A percentile compares a stretch with the other conserved stretches of the same genome.
These are phyloP conservation scores for Fragum sueziense DNA, from an alignment of 2,888 invertebrate genomes.

Conservation along the genomic window DNA sequence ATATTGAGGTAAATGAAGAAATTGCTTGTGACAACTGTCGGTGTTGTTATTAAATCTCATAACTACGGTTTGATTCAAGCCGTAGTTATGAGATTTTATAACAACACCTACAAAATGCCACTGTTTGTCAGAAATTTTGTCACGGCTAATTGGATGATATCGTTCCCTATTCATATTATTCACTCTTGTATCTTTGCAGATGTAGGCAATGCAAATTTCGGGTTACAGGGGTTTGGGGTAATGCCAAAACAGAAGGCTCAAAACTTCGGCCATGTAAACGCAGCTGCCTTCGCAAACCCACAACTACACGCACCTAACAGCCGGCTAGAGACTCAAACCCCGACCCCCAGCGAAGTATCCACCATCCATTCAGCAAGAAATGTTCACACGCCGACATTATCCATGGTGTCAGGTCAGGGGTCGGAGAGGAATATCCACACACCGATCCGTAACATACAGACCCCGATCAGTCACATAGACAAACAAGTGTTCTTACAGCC, in stretches of 20 bases:
- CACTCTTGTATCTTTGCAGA: constrained; percentile 41
- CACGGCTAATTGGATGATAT: too few relatives aligned
- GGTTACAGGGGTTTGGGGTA: constrained; percentile 52
- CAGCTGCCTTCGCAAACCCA: constrained; percentile 51
- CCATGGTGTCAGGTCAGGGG: constrained; percentile 59
- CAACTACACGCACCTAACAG: constrained; percentile 68
- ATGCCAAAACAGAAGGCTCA: constrained; percentile 52
- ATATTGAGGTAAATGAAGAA: too few relatives aligned
- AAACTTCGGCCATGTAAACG: constrained; percentile 57
- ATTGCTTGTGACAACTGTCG: too few relatives aligned
- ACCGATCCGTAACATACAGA: constrained; percentile 57
- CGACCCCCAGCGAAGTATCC: constrained; percentile 78
- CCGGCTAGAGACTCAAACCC: constrained; percentile 73
- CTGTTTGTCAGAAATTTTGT: too few relatives aligned
- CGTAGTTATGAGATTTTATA: too few relatives aligned
- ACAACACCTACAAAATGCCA: too few relatives aligned
- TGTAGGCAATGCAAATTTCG: constrained; percentile 32
- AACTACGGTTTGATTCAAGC: too few relatives aligned
- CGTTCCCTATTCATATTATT: too few relatives aligned
- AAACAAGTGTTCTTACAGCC: constrained; percentile 75
- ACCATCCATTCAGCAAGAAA: constrained; percentile 69
- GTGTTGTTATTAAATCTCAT: too few relatives aligned
- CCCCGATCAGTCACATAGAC: constrained; percentile 67
- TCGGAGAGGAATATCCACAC: constrained; percentile 66
- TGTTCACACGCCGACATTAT: constrained; percentile 66